A percentile compares a stretch with the other conserved stretches of the same genome.
These are phyloP conservation scores for Rhopalosiphum nymphaeae DNA, from an alignment of 2,888 invertebrate species.

Conservation along the genomic window DNA sequence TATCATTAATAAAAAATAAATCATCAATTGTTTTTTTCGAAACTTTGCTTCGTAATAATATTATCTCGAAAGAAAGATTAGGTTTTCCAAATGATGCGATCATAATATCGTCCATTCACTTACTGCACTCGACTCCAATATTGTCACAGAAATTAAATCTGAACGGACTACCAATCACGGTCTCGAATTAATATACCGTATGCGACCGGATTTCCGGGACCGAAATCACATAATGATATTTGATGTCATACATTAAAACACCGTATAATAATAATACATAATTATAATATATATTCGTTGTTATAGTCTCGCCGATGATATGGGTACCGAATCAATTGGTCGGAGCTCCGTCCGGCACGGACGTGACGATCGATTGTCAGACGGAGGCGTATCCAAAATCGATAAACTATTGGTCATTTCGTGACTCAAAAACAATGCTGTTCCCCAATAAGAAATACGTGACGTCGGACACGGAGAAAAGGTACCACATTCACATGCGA, in stretches of 20 bases:
- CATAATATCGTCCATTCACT: not conserved
- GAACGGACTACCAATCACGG: not conserved
- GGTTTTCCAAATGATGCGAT: not conserved
- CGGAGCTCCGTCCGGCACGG: constrained; percentile 89
- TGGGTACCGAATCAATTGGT: constrained; percentile 95
- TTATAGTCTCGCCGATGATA: constrained; percentile 91
- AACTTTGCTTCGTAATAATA: not conserved
- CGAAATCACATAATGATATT: not conserved
- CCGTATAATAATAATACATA: not conserved
- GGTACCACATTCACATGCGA: constrained; percentile 91
- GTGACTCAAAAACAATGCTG: constrained; percentile 84
- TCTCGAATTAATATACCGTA: not conserved
- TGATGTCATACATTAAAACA: not conserved
- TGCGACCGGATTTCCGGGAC: not conserved
- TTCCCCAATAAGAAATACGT: constrained; percentile 90
- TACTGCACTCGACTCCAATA: not conserved
- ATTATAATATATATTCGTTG: constrained; percentile 62
- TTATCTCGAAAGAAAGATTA: not conserved
- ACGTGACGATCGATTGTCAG: constrained; percentile 93
- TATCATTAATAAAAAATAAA: not conserved
- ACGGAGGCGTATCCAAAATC: constrained; percentile 93
- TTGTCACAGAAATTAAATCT: not conserved
- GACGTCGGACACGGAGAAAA: constrained; percentile 85
- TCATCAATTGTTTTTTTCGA: not conserved
- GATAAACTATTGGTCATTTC: constrained; percentile 92